phyloP scores from a whole-genome alignment of 1,140 invertebrate genomes.

The Potamilus streckersoni region DNA sequence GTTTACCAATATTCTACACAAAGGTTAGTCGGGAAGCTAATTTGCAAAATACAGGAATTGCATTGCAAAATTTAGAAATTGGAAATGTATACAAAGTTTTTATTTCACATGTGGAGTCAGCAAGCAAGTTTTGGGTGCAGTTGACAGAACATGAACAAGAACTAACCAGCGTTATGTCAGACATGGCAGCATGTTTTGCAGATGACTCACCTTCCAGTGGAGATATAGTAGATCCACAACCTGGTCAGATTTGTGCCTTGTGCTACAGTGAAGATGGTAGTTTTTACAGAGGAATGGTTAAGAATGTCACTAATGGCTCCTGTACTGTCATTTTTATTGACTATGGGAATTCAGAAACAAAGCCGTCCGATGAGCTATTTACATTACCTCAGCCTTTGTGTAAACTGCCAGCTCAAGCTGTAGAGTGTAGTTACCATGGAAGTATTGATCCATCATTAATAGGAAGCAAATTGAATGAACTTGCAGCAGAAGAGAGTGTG shows the following conservation, averaged over 20 bases:
- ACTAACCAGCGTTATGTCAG: conserved; percentile 36
- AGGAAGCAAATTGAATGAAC: conserved; percentile 39
- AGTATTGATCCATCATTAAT: conserved; percentile 25
- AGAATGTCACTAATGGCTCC: conserved; percentile 69
- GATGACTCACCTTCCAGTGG: conserved; percentile 25
- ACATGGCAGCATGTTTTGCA: conserved; percentile 34
- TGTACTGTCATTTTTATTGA: conserved; percentile 84
- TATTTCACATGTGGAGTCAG: conserved; percentile 38
- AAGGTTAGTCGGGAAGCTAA: conserved; percentile 10
- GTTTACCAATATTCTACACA: conserved; percentile 17
- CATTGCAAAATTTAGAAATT: conserved; percentile 10
- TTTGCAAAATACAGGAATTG: conserved; percentile 2
- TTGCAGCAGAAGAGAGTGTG: conserved; percentile 29
- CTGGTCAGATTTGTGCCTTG: conserved; percentile 69
- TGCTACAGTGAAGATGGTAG: conserved; percentile 78
- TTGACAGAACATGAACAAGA: conserved; percentile 32
- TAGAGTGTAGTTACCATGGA: conserved; percentile 37
- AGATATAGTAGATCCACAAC: conserved; percentile 25
- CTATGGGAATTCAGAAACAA: conserved; percentile 69
- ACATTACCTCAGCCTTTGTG: conserved; percentile 36
- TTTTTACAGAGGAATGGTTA: conserved; percentile 84
- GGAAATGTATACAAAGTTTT: conserved; percentile 31
- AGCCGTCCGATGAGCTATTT: conserved; percentile 33
- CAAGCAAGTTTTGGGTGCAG: conserved; percentile 45
- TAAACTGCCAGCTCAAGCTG: conserved; percentile 34